A percentile compares a stretch with the other conserved stretches of the same genome.
Evolutionary conservation across 2,113 vertebrate genomes (phyloP).

Genomic region (Centropus bengalensis): DNA sequence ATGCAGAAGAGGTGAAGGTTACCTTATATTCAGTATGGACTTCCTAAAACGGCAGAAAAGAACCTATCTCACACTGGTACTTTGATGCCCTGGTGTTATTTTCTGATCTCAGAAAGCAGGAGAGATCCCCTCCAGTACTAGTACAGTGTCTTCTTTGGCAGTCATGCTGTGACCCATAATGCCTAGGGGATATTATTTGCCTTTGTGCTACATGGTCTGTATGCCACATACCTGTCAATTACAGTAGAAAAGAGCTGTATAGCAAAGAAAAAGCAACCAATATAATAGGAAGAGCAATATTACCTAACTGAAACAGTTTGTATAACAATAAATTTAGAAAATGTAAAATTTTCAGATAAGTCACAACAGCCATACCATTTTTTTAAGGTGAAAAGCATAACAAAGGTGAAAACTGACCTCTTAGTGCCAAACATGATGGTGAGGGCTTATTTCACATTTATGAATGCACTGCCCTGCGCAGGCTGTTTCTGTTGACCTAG

Average conservation of each 20-base stretch:
- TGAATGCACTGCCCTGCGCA: constrained; percentile 45
- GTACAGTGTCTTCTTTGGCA: background rate
- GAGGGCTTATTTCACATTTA: constrained; percentile 70
- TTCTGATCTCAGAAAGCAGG: background rate
- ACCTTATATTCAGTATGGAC: background rate
- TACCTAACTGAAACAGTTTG: background rate
- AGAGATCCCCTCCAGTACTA: background rate
- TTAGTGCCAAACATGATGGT: constrained; percentile 90
- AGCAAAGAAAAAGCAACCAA: background rate
- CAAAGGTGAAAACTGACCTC: constrained; percentile 82
- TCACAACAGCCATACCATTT: background rate
- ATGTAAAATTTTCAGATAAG: background rate
- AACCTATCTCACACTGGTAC: background rate
- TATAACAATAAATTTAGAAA: background rate
- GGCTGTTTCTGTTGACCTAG: constrained; percentile 64
- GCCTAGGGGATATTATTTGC: background rate
- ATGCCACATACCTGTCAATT: background rate
- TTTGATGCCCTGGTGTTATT: background rate
- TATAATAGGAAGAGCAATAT: background rate
- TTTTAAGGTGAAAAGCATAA: background rate
- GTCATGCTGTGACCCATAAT: background rate
- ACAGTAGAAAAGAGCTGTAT: background rate
- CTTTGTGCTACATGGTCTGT: background rate
- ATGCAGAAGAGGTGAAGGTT: background rate
- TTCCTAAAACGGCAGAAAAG: background rate